A percentile compares a stretch with the other conserved stretches of the same genome.
These are phyloP conservation scores for Athripsodes cinereus DNA, from an alignment of 2,888 invertebrate species.

Conservation along the genomic window DNA sequence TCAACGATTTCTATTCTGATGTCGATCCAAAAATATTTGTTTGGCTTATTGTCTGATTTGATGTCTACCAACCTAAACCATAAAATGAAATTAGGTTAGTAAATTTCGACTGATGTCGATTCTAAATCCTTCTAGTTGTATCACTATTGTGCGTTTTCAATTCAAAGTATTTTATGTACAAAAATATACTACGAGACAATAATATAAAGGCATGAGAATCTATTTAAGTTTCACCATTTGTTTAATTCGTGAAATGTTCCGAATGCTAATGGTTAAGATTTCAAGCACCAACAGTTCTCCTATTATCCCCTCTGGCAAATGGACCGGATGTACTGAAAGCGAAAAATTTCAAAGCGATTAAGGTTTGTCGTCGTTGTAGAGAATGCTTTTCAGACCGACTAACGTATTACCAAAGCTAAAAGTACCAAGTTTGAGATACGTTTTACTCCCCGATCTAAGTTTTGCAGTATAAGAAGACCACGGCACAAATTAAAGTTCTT, in stretches of 20 bases:
- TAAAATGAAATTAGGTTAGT: too few relatives aligned
- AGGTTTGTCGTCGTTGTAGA: background rate
- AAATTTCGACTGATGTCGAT: too few relatives aligned
- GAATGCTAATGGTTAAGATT: background rate
- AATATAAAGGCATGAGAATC: background rate
- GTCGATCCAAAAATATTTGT: too few relatives aligned
- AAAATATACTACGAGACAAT: too few relatives aligned
- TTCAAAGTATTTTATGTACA: too few relatives aligned
- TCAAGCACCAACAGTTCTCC: background rate
- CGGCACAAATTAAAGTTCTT: background rate
- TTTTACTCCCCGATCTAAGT: background rate
- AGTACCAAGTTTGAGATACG: background rate
- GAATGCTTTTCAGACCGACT: background rate
- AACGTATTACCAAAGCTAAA: background rate
- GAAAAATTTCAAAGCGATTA: constrained; percentile 16
- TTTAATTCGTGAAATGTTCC: background rate
- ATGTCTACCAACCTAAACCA: too few relatives aligned
- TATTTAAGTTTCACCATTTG: background rate
- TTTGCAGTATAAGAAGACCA: background rate
- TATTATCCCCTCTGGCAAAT: constrained; percentile 9
- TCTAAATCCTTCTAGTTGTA: too few relatives aligned
- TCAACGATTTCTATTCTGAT: too few relatives aligned
- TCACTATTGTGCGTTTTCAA: too few relatives aligned
- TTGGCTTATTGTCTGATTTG: too few relatives aligned
- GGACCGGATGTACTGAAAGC: constrained; percentile 11